Evolutionary conservation across 2,113 vertebrate genomes (phyloP), one percentile per base, ranked within the genome.

Genomic region (Aphelocoma coerulescens): DNA sequence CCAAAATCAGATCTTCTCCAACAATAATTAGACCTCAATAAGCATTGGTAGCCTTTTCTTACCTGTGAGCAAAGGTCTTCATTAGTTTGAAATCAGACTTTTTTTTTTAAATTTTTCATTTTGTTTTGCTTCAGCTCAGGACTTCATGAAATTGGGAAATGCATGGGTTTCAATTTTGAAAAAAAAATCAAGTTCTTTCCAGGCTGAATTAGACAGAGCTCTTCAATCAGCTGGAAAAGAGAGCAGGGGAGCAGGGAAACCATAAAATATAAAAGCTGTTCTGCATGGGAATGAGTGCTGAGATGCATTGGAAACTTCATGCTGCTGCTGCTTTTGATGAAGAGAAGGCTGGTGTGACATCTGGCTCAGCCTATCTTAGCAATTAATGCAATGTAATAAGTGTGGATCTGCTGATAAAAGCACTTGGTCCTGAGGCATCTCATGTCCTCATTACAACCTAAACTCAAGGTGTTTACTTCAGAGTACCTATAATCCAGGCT

Each of bases 341-440:
- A 84, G 61, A 74, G 68, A 84, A 94, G 77, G 55, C 63, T 84
- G 80, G n/a, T 51, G 80, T 84, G 84, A 84, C 84, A 92, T 78
- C 93, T 93, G 88, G 78, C 65, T 85, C 65, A 67, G 77, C 15
- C 77, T 69, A 74, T 83, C 61, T 78, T 67, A 66, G 51, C 85
- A 89, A 78, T 95, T 82, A 91, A 89, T 71, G 61, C 74, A 63
- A 37, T 26, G 35, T 28, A 82, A 4, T 85, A 85, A 85, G 17
- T 68, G 78, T 63, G 74, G 43, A 88, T 82, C n/a, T 78, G 61
- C 82, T 93, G 88, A 96, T 90, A 48, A 88, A 90, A 92, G 66
- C 71, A 28, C 33, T 93, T 88, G 48, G 57, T 91, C 91, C 66
- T 69, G 55, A 91, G 78, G 91, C 32, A 0, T 85, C 81, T 79